These are phyloP conservation scores for Sesamia nonagrioides DNA, from an alignment of 1,140 invertebrate species.

Conservation along the genomic window DNA sequence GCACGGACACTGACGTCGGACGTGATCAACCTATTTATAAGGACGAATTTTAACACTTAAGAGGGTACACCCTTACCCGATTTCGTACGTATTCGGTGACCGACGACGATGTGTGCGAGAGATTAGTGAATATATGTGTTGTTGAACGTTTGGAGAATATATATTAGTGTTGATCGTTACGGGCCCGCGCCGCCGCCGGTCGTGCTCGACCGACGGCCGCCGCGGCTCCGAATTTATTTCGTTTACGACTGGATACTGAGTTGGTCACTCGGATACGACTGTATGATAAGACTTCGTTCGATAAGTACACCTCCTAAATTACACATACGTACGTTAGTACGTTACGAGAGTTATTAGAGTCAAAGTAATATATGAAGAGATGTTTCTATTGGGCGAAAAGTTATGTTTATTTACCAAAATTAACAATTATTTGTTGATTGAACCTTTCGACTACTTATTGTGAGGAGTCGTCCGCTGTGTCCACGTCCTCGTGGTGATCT, in stretches of 20 bases:
- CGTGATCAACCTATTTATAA: conserved; percentile 73
- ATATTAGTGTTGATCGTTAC: conserved; percentile 84
- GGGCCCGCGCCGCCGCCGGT: conserved; percentile 56
- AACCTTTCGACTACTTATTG: conserved; percentile 74
- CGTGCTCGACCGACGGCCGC: conserved; percentile 51
- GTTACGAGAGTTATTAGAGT: conserved; percentile 81
- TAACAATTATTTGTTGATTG: conserved; percentile 72
- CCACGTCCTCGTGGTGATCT: conserved; percentile 52
- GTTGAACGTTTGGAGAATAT: conserved; percentile 86
- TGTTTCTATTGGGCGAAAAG: conserved; percentile 84
- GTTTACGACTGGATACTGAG: conserved; percentile 78
- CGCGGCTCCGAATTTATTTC: conserved; percentile 65
- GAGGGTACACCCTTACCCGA: conserved; percentile 49
- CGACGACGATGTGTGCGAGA: conserved; percentile 73
- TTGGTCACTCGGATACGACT: conserved; percentile 81
- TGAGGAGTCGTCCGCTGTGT: conserved; percentile 64
- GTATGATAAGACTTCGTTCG: conserved; percentile 73
- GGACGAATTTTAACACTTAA: conserved; percentile 64
- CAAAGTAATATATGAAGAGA: conserved; percentile 84
- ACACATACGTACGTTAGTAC: conserved; percentile 72
- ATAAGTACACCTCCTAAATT: conserved; percentile 81
- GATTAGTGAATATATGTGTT: conserved; percentile 87
- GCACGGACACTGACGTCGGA: conserved; percentile 75
- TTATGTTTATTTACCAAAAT: conserved; percentile 85
- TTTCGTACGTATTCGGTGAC: conserved; percentile 77